phyloP scores from a whole-genome alignment of 2,797 vertebrate genomes.

The Luscinia megarhynchos region DNA sequence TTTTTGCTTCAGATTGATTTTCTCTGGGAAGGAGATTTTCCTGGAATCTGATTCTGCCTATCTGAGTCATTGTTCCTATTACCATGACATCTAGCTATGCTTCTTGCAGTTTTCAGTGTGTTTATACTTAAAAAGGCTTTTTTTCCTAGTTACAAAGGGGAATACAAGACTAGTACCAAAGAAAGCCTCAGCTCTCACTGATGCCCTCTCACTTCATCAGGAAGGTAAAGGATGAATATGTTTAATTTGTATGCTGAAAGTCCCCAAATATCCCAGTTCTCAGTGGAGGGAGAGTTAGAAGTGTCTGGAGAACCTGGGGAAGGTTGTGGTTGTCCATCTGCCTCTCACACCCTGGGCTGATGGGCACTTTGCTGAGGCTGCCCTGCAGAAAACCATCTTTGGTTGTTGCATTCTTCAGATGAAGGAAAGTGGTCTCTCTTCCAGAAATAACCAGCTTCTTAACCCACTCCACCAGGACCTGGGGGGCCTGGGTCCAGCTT shows the following conservation, averaged over 20 bases:
- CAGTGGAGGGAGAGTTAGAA: neutral
- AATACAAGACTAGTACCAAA: neutral
- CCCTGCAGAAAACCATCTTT: neutral
- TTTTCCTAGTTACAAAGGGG: neutral
- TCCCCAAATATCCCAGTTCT: neutral
- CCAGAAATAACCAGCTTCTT: neutral
- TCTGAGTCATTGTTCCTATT: neutral
- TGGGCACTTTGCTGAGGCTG: neutral
- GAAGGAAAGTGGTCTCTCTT: neutral
- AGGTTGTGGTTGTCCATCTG: neutral
- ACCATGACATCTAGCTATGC: neutral
- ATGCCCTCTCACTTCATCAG: neutral
- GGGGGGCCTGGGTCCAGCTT: neutral
- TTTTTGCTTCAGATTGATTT: conserved; percentile 25
- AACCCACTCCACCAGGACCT: neutral
- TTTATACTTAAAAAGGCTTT: neutral
- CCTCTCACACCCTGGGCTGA: neutral
- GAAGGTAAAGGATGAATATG: rapidly evolving
- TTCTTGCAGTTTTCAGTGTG: neutral
- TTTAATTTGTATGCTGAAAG: neutral
- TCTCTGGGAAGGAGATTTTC: neutral
- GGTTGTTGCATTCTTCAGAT: neutral
- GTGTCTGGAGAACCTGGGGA: neutral
- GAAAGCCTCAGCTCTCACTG: neutral
- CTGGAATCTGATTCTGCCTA: neutral